Percentiles rank a stretch among this genome's conserved stretches.
Evolutionary conservation across 2,797 vertebrate genomes (phyloP).

Genomic region (Nyctalus aviator): DNA sequence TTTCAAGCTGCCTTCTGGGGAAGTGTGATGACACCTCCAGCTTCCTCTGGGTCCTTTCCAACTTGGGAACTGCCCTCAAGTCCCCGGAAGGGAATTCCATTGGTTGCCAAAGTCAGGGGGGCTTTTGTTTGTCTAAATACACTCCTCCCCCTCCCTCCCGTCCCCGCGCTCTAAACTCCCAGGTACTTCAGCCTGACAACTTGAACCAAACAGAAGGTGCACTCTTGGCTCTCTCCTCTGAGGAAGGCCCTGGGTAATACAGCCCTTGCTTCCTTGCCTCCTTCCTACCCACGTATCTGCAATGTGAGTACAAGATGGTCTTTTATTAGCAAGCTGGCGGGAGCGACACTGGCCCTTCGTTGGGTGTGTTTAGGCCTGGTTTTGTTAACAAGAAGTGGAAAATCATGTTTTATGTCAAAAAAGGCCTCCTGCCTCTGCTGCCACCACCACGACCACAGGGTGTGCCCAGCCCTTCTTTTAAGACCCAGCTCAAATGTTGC

Average conservation of each 20-base stretch:
- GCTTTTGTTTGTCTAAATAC: constrained; percentile 68
- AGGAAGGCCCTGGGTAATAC: not conserved
- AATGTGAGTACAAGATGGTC: not conserved
- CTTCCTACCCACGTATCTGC: not conserved
- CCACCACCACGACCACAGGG: not conserved
- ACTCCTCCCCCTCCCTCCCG: too few species aligned
- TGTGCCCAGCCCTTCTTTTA: not conserved
- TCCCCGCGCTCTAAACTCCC: constrained; percentile 30
- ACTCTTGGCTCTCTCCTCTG: not conserved
- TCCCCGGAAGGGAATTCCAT: constrained; percentile 43
- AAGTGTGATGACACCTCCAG: constrained; percentile 68
- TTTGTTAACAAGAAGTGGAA: not conserved
- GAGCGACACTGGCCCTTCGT: not conserved
- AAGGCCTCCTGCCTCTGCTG: not conserved
- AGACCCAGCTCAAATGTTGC: not conserved
- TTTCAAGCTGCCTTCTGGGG: constrained; percentile 68
- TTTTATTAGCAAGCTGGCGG: not conserved
- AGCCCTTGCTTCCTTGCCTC: not conserved
- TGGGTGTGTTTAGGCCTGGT: not conserved
- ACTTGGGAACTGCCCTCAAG: constrained; percentile 33
- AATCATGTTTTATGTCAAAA: not conserved
- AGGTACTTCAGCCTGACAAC: constrained; percentile 45
- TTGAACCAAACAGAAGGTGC: constrained; percentile 45
- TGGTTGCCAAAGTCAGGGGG: constrained; percentile 26
- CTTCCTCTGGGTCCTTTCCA: constrained; percentile 67